Base-by-base conservation (phyloP, 2,888 invertebrate species). In the Matsumyia berberina region DNA sequence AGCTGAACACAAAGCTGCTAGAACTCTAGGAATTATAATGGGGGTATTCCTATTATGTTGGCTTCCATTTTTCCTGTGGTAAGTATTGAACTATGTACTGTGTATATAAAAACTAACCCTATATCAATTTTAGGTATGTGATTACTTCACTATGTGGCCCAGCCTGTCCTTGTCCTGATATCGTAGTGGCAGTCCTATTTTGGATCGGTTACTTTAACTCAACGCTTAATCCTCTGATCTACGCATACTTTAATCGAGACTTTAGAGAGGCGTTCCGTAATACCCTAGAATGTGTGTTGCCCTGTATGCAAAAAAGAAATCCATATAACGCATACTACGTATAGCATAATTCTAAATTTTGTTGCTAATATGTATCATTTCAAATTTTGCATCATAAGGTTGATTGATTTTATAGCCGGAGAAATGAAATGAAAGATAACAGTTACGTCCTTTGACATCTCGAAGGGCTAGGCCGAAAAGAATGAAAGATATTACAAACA, bases 121-220 rank as follows among this genome's bases (percentile, higher is more conserved):
- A 8, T 9, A 8, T 37, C 31, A 31, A 11, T 70, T 76, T 31
- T 93, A 96, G 96, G 97, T 97, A 97, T 90, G 95, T 97, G 74
- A 96, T 95, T 89, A 95, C 96, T 76, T 95, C 96, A 78, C 92
- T 97, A 0, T 97, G 98, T 90, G 97, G 96, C 1, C 94, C 95
- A 64, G 93, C 98, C 9, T 98, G 98, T 91, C 93, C 94, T 53
- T 96, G 95, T 88, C 98, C 99, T 0, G 95, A 96, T 87, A 94
- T 96, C 79, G 95, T 99, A 64, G 97, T 98, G 69, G 95, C 96
- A 85, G 94, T 97, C 70, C 95, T 99, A 88, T 99, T 99, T 93
- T 99, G 98, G 99, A 96, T 99, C 88, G 99, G 99, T 80, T 99
- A 99, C 93, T 97, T 97, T 93, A 98, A 98, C 92, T 97, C 97